Percentiles rank a stretch among this genome's conserved stretches.
Evolutionary conservation across 2,113 vertebrate species (phyloP).

Genomic region (Struthidea cinerea): DNA sequence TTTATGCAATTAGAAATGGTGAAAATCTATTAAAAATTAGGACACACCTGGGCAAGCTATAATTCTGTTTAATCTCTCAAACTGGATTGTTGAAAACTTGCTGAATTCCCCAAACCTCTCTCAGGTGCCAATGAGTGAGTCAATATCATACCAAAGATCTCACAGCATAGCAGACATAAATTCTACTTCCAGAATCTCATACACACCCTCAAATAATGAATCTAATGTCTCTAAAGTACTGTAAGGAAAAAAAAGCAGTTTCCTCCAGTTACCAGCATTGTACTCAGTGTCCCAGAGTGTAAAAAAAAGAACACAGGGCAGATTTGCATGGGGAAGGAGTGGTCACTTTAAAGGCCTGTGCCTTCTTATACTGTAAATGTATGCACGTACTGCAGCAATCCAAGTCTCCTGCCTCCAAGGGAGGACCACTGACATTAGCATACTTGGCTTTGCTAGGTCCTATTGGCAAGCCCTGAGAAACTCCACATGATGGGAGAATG

Average conservation of each 20-base stretch:
- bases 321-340: not conserved
- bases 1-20: constrained; percentile 49
- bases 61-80: constrained; percentile 51
- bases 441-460: not conserved
- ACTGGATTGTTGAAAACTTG: constrained; percentile 36
- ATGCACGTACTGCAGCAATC: not conserved
- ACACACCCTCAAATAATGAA: constrained; percentile 43
- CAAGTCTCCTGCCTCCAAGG: not conserved
- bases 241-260: not conserved
- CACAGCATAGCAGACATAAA: constrained; percentile 28
- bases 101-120: constrained; percentile 52
- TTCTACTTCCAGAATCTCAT: constrained; percentile 37
- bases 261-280: not conserved
- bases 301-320: not conserved
- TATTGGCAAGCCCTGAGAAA: not conserved
- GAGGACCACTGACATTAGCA: not conserved
- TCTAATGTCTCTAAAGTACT: not conserved
- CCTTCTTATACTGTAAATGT: not conserved
- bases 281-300: not conserved
- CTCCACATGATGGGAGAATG: not conserved
- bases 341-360: not conserved
- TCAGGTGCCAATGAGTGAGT: constrained; percentile 56
- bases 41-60: constrained; percentile 20
- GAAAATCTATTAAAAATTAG: constrained; percentile 58
- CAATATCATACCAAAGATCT: constrained; percentile 44